Evolutionary conservation across 2,888 invertebrate genomes (phyloP).

Genomic region (Apamea anceps): DNA sequence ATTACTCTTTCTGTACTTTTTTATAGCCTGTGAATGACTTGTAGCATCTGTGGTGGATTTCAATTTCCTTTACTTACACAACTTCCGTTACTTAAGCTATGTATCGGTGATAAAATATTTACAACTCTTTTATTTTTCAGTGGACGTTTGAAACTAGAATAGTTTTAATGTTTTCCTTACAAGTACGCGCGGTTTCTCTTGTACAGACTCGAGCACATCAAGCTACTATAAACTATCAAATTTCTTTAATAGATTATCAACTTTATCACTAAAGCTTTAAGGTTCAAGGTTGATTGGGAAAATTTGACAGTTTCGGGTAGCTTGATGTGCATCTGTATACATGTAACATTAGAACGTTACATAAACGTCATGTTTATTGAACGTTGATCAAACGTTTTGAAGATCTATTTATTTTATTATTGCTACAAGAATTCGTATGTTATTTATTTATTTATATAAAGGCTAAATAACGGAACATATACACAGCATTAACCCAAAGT

Average conservation of each 20-base stretch:
- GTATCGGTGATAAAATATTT: conserved; percentile 86
- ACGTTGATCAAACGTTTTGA: background rate
- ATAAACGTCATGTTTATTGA: background rate
- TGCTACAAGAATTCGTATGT: background rate
- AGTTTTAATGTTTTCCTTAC: conserved; percentile 42
- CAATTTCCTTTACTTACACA: conserved; percentile 86
- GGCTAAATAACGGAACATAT: background rate
- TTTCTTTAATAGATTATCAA: no score
- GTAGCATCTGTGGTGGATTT: conserved; percentile 88
- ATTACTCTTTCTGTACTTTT: conserved; percentile 83
- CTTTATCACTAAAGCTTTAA: no score
- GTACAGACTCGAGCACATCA: no score
- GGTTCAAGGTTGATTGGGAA: no score
- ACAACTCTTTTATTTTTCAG: conserved; percentile 78
- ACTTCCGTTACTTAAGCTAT: conserved; percentile 84
- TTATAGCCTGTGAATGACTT: conserved; percentile 86
- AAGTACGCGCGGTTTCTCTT: conserved; percentile 2
- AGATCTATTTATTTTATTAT: background rate
- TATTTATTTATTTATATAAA: background rate
- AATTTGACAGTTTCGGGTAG: no score
- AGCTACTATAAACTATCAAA: no score
- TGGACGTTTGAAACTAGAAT: conserved; percentile 71
- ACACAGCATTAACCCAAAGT: background rate
- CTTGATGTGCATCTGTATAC: no score
- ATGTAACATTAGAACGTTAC: background rate